A percentile compares a stretch with the other conserved stretches of the same genome.
Conservation (phyloP, 1,140 invertebrate species). For the Nebria ingens region DNA sequence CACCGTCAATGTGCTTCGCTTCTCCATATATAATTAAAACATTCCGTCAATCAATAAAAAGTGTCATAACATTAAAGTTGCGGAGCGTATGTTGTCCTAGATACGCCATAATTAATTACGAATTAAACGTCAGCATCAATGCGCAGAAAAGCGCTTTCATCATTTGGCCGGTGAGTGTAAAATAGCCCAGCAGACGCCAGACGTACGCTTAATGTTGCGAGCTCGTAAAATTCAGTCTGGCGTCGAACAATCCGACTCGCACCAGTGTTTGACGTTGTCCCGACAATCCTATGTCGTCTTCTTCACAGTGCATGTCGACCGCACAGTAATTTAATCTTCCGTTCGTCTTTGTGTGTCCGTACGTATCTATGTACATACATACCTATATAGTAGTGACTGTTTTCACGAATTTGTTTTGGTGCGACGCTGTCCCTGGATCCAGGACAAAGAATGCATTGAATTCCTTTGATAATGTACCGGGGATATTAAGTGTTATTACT, state of each 20-base stretch:
- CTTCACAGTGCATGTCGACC: neutral
- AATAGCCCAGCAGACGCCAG: neutral
- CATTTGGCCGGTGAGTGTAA: neutral
- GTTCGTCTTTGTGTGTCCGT: neutral
- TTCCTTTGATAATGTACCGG: no score
- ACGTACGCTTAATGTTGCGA: neutral
- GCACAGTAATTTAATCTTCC: neutral
- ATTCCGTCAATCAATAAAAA: neutral
- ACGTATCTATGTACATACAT: neutral
- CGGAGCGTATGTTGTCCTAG: neutral
- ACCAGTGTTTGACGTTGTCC: neutral
- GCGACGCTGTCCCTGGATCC: no score
- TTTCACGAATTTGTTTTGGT: neutral
- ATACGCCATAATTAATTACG: neutral
- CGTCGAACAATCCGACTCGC: neutral
- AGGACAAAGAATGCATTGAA: no score
- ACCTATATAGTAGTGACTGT: no score
- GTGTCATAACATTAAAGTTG: neutral
- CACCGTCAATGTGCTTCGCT: neutral
- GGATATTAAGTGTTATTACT: no score
- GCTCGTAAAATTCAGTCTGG: conserved; percentile 1
- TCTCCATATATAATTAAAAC: no score
- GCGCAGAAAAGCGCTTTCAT: neutral
- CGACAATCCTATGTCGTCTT: neutral
- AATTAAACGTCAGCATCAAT: neutral